Conservation (phyloP, 2,888 invertebrate genomes). For the Brassicogethes aeneus region DNA sequence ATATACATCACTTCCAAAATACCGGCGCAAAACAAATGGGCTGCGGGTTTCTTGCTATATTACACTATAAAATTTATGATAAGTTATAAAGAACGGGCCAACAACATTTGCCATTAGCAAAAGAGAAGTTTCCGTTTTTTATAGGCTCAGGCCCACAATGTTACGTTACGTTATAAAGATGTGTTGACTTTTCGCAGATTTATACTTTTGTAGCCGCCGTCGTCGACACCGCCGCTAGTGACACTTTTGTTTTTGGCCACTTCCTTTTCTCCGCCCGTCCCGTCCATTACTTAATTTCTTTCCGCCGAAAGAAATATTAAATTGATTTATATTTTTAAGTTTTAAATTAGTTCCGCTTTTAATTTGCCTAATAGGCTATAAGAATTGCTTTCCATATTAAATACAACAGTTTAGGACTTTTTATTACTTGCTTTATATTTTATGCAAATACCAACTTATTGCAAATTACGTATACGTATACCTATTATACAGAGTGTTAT, state of each 20-base stretch:
- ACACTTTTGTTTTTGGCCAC: background rate
- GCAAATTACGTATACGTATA: no score
- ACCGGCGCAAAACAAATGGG: conserved; percentile 32
- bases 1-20: conserved; percentile 38
- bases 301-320: background rate
- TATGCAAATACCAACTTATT: no score
- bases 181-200: conserved; percentile 32
- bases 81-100: conserved; percentile 36
- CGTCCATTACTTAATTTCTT: conserved; percentile 2
- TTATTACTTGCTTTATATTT: no score
- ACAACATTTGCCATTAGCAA: conserved; percentile 33
- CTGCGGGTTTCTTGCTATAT: conserved; percentile 36
- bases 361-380: background rate
- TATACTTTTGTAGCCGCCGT: conserved; percentile 24
- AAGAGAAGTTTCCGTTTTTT: conserved; percentile 34
- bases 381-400: background rate
- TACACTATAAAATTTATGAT: conserved; percentile 39
- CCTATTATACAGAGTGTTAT: no score
- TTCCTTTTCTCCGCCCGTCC: background rate
- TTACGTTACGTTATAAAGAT: conserved; percentile 32
- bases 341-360: background rate
- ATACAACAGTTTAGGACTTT: no score
- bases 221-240: conserved; percentile 7
- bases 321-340: conserved; percentile 14
- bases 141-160: conserved; percentile 30